Conservation (phyloP, 1,140 invertebrate species). For the Argopecten irradians region DNA sequence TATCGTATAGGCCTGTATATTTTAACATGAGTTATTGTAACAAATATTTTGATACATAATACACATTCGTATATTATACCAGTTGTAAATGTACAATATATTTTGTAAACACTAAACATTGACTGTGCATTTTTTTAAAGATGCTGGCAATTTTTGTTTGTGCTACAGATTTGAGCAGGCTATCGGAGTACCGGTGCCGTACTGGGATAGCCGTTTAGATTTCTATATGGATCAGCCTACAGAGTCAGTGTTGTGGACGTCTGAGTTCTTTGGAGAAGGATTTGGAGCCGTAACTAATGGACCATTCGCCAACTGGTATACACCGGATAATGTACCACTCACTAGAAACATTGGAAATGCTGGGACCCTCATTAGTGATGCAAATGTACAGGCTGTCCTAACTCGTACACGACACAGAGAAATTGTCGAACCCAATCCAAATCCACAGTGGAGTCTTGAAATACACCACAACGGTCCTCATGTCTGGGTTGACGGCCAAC, state of each 20-base stretch:
- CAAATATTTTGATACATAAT: background rate
- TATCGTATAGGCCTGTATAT: background rate
- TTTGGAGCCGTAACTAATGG: conserved; percentile 74
- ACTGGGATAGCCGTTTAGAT: conserved; percentile 75
- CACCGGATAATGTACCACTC: conserved; percentile 43
- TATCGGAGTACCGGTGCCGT: conserved; percentile 69
- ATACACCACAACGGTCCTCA: conserved; percentile 41
- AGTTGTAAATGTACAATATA: background rate
- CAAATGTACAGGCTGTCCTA: background rate
- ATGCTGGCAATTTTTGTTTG: background rate
- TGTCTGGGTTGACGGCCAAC: conserved; percentile 37
- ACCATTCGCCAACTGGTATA: conserved; percentile 66
- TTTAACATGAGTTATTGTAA: background rate
- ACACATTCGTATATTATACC: background rate
- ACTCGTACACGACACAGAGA: background rate
- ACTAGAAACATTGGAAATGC: conserved; percentile 48
- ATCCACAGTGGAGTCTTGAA: conserved; percentile 18
- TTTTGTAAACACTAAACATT: background rate
- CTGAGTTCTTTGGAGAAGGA: conserved; percentile 72
- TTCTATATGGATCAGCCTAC: conserved; percentile 65
- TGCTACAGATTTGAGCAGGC: conserved; percentile 60
- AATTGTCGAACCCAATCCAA: conserved; percentile 31
- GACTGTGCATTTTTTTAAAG: background rate
- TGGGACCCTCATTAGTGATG: background rate
- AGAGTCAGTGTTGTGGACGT: conserved; percentile 71